These are phyloP conservation scores for Plemyria rubiginata DNA, from an alignment of 2,888 invertebrate genomes.

Conservation along the genomic window DNA sequence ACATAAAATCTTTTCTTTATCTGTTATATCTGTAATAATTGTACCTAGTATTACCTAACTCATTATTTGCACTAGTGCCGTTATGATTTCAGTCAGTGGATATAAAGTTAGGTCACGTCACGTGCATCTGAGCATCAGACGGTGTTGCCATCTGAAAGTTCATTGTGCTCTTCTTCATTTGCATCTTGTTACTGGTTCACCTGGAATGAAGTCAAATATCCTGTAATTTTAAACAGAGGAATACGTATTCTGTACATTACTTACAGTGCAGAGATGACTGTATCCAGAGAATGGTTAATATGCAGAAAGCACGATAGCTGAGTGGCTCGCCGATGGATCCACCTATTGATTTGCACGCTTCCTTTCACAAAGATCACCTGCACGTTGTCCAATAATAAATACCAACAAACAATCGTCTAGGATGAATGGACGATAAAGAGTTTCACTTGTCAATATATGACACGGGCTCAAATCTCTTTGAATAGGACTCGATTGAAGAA, in stretches of 20 bases:
- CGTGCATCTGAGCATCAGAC: constrained; percentile 23
- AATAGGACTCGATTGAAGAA: constrained; percentile 25
- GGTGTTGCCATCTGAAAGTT: constrained; percentile 28
- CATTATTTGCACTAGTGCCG: neutral
- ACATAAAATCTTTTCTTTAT: neutral
- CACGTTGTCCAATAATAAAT: constrained; percentile 70
- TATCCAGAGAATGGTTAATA: constrained; percentile 77
- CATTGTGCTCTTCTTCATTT: constrained; percentile 20
- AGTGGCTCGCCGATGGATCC: constrained; percentile 64
- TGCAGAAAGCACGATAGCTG: constrained; percentile 70
- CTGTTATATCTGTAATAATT: neutral
- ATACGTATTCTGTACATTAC: constrained; percentile 44
- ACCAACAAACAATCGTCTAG: constrained; percentile 65
- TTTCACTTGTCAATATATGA: constrained; percentile 80
- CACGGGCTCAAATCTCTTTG: constrained; percentile 56
- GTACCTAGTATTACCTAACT: too few relatives aligned
- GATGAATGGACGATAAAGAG: constrained; percentile 71
- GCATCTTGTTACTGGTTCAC: constrained; percentile 24
- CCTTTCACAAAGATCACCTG: constrained; percentile 69
- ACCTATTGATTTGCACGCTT: constrained; percentile 80
- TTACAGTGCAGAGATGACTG: constrained; percentile 67
- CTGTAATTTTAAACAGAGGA: constrained; percentile 8
- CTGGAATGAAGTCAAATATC: constrained; percentile 26
- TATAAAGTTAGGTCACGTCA: constrained; percentile 6
- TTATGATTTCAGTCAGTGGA: neutral